Evolutionary conservation across 2,113 vertebrate species (phyloP), one percentile per base, ranked within the genome.

Genomic region (Falco punctatus): DNA sequence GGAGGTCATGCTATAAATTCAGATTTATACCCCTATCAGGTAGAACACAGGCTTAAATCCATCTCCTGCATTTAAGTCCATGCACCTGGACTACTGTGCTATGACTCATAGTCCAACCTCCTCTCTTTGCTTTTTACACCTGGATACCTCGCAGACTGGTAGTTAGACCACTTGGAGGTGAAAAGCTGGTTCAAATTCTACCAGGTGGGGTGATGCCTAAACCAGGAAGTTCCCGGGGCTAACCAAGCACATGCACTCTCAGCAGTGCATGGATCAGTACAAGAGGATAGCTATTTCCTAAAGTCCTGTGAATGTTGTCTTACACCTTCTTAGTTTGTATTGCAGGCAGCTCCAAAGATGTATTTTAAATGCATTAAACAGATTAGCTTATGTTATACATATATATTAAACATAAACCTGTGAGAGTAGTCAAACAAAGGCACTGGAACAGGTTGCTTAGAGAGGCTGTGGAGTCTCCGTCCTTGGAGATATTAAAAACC

Each of bases 231-330:
- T 94, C 52, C 64, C 1, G 17, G 33, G 35, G 55, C 73, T 84
- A 71, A 38, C 17, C n/a, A 86, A 55, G 62, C 4, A 4, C 0
- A 1, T 55, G 51, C 2, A 0, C 17, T 78, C 5, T 2, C 54
- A 78, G 24, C 22, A 71, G 26, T 22, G 9, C 28, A 40, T 64
- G 72, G 84, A 51, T 58, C 2, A 8, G 32, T 77, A 20, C 59
- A 93, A 27, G 26, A 88, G 42, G 33, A 57, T 38, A 19, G 14
- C 23, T 40, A 57, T 62, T 81, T 86, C 20, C 40, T 73, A 33
- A 87, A 57, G 42, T 44, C 28, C n/a, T 66, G 4, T 38, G 28
- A 78, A 55, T 44, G 9, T 11, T 64, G 32, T 80, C 42, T 62
- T 81, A 19, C 6, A 27, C 4, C 13, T 74, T n/a, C 44, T 59